Evolutionary conservation across 2,888 invertebrate species (phyloP).

Genomic region (Geotrupes spiniger): DNA sequence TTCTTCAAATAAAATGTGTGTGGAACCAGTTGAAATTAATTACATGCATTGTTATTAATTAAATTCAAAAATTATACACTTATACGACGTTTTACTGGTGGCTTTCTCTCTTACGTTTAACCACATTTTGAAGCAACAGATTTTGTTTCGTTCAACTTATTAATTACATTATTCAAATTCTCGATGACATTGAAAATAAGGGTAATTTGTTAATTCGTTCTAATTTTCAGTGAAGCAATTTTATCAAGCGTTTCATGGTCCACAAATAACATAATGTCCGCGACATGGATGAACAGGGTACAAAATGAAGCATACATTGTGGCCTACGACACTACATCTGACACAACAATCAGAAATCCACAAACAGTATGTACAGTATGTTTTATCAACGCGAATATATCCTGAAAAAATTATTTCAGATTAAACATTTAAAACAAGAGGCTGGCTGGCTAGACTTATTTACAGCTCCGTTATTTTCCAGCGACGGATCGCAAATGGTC

Average conservation of each 20-base stretch:
- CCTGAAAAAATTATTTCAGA: constrained; percentile 44
- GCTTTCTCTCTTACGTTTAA: too few relatives aligned
- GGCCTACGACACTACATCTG: constrained; percentile 33
- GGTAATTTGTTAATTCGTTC: too few relatives aligned
- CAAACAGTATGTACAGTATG: not conserved
- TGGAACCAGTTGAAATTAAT: too few relatives aligned
- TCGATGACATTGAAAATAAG: too few relatives aligned
- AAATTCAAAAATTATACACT: too few relatives aligned
- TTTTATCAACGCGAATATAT: not conserved
- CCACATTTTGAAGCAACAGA: too few relatives aligned
- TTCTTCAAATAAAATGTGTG: too few relatives aligned
- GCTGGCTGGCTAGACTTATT: constrained; percentile 81
- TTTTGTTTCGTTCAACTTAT: too few relatives aligned
- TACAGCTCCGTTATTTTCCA: constrained; percentile 66
- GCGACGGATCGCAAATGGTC: constrained; percentile 65
- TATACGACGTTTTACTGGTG: too few relatives aligned
- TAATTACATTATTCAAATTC: too few relatives aligned
- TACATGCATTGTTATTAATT: too few relatives aligned
- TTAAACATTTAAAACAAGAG: constrained; percentile 49
- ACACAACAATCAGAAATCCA: not conserved
- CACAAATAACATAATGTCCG: constrained; percentile 63
- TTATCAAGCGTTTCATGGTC: constrained; percentile 75
- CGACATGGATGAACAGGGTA: constrained; percentile 87
- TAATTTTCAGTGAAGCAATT: constrained; percentile 51
- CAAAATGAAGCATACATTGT: constrained; percentile 67